Evolutionary conservation across 2,113 vertebrate genomes (phyloP).

Genomic region (Myotis brandtii): DNA sequence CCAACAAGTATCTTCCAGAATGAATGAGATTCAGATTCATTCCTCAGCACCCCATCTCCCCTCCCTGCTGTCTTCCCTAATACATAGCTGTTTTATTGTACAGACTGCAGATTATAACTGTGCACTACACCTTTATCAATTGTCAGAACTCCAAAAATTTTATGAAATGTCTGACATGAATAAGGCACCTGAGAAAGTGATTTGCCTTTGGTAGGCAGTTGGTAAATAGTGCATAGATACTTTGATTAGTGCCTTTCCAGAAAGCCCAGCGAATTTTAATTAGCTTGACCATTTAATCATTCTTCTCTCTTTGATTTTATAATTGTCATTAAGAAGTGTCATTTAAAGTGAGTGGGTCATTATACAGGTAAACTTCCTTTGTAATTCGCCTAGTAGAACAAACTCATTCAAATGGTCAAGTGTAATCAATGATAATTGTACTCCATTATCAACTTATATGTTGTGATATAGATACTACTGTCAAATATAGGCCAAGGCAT

Average conservation of each 20-base stretch:
- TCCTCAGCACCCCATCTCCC: neutral
- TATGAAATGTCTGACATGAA: neutral
- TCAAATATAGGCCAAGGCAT: neutral
- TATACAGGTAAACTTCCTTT: neutral
- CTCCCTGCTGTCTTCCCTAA: neutral
- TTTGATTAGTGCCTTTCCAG: neutral
- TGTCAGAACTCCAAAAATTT: neutral
- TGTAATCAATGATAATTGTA: neutral
- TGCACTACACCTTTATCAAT: neutral
- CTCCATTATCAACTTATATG: neutral
- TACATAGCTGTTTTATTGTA: neutral
- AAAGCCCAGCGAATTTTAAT: neutral
- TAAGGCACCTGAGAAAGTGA: neutral
- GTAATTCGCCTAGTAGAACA: neutral
- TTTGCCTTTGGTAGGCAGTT: neutral
- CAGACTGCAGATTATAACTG: too few relatives aligned
- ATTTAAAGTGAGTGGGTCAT: neutral
- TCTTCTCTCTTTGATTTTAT: constrained; percentile 6
- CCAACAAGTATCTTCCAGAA: neutral
- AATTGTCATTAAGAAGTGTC: neutral
- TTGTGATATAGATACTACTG: neutral
- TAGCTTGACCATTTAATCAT: neutral
- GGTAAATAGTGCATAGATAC: neutral
- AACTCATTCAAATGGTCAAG: neutral
- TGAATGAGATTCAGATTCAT: neutral